Evolutionary conservation across 2,888 invertebrate genomes (phyloP).

Genomic region (Bibio marci): DNA sequence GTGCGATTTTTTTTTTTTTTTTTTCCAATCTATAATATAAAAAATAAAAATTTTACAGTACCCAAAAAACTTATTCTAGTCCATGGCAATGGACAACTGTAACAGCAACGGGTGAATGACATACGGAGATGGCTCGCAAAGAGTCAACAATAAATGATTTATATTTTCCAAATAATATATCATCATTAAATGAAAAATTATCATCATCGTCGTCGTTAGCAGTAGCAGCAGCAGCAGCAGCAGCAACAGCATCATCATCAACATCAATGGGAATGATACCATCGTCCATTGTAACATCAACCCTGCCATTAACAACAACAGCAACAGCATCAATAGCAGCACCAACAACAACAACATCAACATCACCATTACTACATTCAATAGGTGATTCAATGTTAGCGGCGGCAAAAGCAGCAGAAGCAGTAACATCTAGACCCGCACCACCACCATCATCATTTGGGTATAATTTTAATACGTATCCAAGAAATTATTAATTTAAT

Average conservation of each 20-base stretch:
- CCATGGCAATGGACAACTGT: constrained; percentile 42
- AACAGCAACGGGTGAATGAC: constrained; percentile 40
- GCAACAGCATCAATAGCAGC: not conserved
- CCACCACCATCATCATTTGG: too few species aligned
- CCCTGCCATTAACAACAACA: not conserved
- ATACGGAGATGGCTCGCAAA: constrained; percentile 30
- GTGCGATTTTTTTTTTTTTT: constrained; percentile 2
- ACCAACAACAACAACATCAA: not conserved
- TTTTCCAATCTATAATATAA: constrained; percentile 8
- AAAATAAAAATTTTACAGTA: constrained; percentile 13
- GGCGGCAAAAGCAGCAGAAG: too few species aligned
- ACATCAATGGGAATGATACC: not conserved
- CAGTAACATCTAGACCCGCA: too few species aligned
- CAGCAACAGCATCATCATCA: not conserved
- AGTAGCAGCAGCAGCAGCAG: not conserved
- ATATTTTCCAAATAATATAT: constrained; percentile 2
- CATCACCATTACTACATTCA: too few species aligned
- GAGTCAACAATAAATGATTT: constrained; percentile 21
- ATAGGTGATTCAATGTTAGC: too few species aligned
- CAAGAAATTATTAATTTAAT: too few species aligned
- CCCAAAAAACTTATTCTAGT: constrained; percentile 29
- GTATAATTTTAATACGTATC: too few species aligned
- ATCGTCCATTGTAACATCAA: not conserved
- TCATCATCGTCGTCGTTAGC: not conserved
- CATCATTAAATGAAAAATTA: not conserved